phyloP scores from a whole-genome alignment of 1,140 invertebrate genomes.

The Drosophila tani region DNA sequence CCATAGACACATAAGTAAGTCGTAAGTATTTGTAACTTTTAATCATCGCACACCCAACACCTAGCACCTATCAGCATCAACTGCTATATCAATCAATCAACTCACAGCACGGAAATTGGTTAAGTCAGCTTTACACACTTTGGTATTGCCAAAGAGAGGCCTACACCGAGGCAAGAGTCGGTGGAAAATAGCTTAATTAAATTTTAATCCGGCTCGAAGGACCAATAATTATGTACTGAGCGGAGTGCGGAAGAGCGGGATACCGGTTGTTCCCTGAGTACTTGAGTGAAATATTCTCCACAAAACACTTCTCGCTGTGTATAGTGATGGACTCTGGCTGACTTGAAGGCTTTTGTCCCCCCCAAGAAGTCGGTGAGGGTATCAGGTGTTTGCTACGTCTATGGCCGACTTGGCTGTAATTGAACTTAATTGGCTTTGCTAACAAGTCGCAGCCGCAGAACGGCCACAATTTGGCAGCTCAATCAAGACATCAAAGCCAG shows the following conservation, averaged over 20 bases:
- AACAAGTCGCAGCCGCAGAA: slow-evolving; percentile 50
- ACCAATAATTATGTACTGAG: too few species aligned
- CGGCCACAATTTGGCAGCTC: slow-evolving; percentile 53
- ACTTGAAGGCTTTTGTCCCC: too few species aligned
- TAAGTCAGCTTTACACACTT: slow-evolving; percentile 18
- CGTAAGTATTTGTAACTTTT: slow-evolving; percentile 1
- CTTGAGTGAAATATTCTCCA: too few species aligned
- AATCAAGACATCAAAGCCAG: slow-evolving; percentile 58
- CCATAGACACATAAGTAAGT: too few species aligned
- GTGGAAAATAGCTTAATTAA: too few species aligned
- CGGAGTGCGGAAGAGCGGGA: too few species aligned
- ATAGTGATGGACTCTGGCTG: background rate
- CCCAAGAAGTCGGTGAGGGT: background rate
- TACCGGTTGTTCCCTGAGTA: too few species aligned
- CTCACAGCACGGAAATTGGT: background rate
- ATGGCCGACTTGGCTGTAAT: slow-evolving; percentile 53
- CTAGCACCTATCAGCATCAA: background rate
- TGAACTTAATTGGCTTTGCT: slow-evolving; percentile 73
- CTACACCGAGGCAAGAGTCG: background rate
- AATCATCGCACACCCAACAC: slow-evolving; percentile 3
- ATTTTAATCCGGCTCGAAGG: too few species aligned
- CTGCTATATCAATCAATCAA: background rate
- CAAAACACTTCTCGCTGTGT: background rate
- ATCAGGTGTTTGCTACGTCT: slow-evolving; percentile 11
- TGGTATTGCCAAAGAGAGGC: background rate